Conservation (phyloP, 2,113 vertebrate species). For the Notarius quadriscutis region DNA sequence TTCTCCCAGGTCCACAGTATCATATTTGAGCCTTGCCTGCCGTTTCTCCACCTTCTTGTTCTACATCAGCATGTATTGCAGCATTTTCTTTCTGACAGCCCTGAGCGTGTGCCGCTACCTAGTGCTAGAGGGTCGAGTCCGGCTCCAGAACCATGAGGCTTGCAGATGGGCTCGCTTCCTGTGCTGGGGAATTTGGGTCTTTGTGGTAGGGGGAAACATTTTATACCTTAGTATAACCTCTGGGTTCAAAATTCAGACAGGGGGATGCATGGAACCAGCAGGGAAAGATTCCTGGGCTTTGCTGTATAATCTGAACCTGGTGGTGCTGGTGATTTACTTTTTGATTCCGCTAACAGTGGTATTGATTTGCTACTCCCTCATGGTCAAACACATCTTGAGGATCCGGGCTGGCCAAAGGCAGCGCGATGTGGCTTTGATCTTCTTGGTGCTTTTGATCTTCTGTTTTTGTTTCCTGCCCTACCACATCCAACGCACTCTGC, state of each 20-base stretch:
- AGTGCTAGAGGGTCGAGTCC: conserved; percentile 16
- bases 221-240: background rate
- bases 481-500: conserved; percentile 59
- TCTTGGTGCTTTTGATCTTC: conserved; percentile 54
- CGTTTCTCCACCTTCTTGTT: conserved; percentile 50
- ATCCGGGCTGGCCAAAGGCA: conserved; percentile 29
- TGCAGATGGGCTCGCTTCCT: conserved; percentile 24
- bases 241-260: background rate
- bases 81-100: conserved; percentile 54
- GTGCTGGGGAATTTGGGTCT: conserved; percentile 46
- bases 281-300: conserved; percentile 19
- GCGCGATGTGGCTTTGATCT: conserved; percentile 50
- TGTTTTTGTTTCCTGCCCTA: conserved; percentile 57
- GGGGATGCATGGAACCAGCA: conserved; percentile 52
- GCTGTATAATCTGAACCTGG: conserved; percentile 51
- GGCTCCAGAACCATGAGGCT: conserved; percentile 30
- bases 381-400: conserved; percentile 55
- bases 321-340: conserved; percentile 53
- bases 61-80: conserved; percentile 59
- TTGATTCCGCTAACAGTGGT: conserved; percentile 42
- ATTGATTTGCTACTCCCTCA: conserved; percentile 51
- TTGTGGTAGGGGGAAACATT: background rate
- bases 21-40: conserved; percentile 21
- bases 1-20: background rate
- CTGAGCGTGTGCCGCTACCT: conserved; percentile 55